These are phyloP conservation scores for Spatulosminthurus flaviceps DNA, from an alignment of 2,888 invertebrate genomes.

Conservation along the genomic window DNA sequence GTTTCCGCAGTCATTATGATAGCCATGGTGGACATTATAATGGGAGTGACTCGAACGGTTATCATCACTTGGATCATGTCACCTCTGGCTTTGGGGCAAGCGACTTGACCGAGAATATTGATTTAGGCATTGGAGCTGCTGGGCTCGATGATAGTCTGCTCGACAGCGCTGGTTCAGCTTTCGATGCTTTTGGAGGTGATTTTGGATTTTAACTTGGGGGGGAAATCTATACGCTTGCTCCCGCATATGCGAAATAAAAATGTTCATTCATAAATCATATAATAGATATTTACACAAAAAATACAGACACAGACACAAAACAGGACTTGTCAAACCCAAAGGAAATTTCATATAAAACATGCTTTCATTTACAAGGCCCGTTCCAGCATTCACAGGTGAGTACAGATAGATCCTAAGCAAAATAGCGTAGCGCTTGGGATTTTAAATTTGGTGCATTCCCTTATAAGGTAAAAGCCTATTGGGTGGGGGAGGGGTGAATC, in stretches of 20 bases:
- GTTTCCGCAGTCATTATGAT: slow-evolving; percentile 35
- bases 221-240: background rate
- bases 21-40: slow-evolving; percentile 23
- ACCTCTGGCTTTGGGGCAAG: slow-evolving; percentile 33
- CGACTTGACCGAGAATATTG: slow-evolving; percentile 43
- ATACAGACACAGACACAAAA: too few species aligned
- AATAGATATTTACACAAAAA: too few species aligned
- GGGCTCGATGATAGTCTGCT: slow-evolving; percentile 42
- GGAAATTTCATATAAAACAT: too few species aligned
- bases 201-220: slow-evolving; percentile 52
- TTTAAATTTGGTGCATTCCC: too few species aligned
- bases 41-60: slow-evolving; percentile 20
- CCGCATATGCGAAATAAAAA: background rate
- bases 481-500: too few species aligned
- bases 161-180: slow-evolving; percentile 45
- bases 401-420: too few species aligned
- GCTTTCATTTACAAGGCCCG: too few species aligned
- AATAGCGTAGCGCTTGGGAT: too few species aligned
- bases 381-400: too few species aligned
- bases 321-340: too few species aligned
- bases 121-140: slow-evolving; percentile 39
- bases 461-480: too few species aligned
- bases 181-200: slow-evolving; percentile 55
- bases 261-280: too few species aligned
- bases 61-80: slow-evolving; percentile 32